Evolutionary conservation across 2,797 vertebrate genomes (phyloP).

Genomic region (Enteromius radiatus): DNA sequence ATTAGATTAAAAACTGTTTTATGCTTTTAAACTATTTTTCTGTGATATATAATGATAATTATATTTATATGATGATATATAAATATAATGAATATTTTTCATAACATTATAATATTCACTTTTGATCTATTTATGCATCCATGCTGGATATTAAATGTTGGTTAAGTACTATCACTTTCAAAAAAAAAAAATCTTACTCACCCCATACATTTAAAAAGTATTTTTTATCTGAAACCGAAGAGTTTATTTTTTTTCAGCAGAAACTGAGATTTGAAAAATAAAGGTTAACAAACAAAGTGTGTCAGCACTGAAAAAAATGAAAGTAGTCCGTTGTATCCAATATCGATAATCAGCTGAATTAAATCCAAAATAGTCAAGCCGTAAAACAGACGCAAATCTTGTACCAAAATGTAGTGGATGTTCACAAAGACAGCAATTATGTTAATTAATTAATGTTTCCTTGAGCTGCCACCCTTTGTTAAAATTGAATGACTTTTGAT

Average conservation of each 20-base stretch:
- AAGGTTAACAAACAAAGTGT: not conserved
- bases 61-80: no score
- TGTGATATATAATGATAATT: not conserved
- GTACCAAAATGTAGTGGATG: not conserved
- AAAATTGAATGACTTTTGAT: not conserved
- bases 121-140: not conserved
- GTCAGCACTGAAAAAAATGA: not conserved
- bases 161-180: not conserved
- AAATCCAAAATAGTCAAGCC: not conserved
- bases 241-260: not conserved
- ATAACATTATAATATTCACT: not conserved
- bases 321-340: not conserved
- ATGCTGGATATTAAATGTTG: not conserved
- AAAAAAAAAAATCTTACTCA: not conserved
- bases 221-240: not conserved
- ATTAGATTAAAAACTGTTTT: not conserved
- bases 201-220: not conserved
- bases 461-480: not conserved
- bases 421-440: conserved; percentile 21
- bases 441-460: conserved; percentile 11
- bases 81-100: not conserved
- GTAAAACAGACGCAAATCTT: not conserved
- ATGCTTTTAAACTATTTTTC: not conserved
- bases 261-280: not conserved
- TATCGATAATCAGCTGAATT: not conserved